Evolutionary conservation across 2,113 vertebrate species (phyloP).

Genomic region (Chauna torquata): DNA sequence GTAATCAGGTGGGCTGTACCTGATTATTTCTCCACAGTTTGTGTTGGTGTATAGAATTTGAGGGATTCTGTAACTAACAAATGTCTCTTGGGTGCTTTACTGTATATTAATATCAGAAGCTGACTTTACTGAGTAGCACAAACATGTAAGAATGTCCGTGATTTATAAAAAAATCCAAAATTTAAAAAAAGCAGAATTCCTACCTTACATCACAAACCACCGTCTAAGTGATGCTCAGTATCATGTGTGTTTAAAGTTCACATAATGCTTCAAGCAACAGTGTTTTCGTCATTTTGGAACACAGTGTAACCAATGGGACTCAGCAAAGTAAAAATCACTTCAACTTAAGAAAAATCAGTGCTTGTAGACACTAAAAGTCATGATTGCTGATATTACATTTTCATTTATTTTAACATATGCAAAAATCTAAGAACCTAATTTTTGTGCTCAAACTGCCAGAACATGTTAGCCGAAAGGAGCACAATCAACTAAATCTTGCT

Average conservation of each 20-base stretch:
- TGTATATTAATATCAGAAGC: not conserved
- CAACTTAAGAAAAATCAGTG: not conserved
- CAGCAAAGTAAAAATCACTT: not conserved
- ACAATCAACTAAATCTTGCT: not conserved
- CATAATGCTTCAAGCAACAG: not conserved
- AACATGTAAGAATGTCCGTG: not conserved
- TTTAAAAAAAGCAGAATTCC: not conserved
- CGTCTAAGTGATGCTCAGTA: not conserved
- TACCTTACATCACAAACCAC: accelerated
- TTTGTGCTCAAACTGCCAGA: not conserved
- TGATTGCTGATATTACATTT: not conserved
- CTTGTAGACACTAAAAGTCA: not conserved
- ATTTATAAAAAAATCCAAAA: not conserved
- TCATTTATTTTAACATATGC: not conserved
- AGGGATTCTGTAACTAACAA: not conserved
- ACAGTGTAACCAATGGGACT: not conserved
- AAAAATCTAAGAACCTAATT: not conserved
- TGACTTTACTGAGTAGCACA: not conserved
- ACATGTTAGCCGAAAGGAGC: not conserved
- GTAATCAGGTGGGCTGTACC: not conserved
- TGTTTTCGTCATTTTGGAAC: not conserved
- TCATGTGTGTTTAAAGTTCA: not conserved
- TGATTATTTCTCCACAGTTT: not conserved
- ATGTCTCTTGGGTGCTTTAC: not conserved
- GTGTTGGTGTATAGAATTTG: not conserved